A percentile compares a stretch with the other conserved stretches of the same genome.
These are phyloP conservation scores for Drosophila rubida DNA, from an alignment of 2,888 invertebrate species.

Conservation along the genomic window DNA sequence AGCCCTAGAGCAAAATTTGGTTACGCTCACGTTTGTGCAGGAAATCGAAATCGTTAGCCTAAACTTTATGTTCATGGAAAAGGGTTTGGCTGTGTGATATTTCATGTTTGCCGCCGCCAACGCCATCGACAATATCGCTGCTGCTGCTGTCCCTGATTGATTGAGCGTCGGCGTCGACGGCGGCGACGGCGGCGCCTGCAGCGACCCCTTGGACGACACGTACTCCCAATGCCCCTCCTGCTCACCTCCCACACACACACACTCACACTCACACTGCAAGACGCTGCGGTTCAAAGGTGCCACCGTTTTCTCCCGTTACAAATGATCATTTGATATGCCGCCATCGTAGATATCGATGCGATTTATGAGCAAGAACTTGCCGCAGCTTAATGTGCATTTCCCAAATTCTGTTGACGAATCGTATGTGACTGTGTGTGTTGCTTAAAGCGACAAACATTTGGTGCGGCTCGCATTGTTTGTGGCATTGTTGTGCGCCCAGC, in stretches of 20 bases:
- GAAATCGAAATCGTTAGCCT: conserved; percentile 68
- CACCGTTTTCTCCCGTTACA: conserved; percentile 62
- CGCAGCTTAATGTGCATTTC: conserved; percentile 48
- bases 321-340: conserved; percentile 69
- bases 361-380: conserved; percentile 44
- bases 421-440: conserved; percentile 1
- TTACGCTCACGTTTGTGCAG: conserved; percentile 81
- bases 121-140: conserved; percentile 53
- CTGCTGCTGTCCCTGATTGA: conserved; percentile 61
- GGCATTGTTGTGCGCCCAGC: conserved; percentile 43
- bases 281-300: conserved; percentile 71
- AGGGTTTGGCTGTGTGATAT: conserved; percentile 77
- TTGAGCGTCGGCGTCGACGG: conserved; percentile 55
- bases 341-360: conserved; percentile 44
- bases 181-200: conserved; percentile 43
- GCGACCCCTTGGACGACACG: conserved; percentile 63
- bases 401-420: conserved; percentile 41
- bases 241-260: neutral
- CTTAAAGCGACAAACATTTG: conserved; percentile 63
- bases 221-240: conserved; percentile 34
- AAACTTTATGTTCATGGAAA: conserved; percentile 70
- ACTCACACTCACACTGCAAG: conserved; percentile 20
- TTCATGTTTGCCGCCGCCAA: conserved; percentile 79
- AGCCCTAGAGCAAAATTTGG: conserved; percentile 77
- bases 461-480: conserved; percentile 22